phyloP scores from a whole-genome alignment of 2,113 vertebrate genomes.

The Bungarus multicinctus region DNA sequence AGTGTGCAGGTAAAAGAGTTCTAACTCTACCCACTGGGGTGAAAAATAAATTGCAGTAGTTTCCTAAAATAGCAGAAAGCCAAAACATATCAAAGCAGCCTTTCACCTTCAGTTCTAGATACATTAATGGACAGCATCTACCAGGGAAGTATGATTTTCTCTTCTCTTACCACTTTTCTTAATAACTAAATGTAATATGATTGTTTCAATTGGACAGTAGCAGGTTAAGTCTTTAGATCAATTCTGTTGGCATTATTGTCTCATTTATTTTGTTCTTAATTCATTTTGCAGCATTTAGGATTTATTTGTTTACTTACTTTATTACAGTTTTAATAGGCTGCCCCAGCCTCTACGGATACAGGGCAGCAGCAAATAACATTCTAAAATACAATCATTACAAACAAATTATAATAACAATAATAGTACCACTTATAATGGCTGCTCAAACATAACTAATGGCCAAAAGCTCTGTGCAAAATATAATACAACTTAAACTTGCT shows the following conservation, averaged over 20 bases:
- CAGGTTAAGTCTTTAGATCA: background rate
- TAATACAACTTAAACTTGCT: background rate
- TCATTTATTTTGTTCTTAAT: background rate
- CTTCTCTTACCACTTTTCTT: background rate
- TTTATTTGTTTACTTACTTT: background rate
- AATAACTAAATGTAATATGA: background rate
- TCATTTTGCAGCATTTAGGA: background rate
- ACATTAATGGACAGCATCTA: background rate
- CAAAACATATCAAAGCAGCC: background rate
- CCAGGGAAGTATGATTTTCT: background rate
- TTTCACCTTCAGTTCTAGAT: background rate
- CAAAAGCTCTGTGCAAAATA: background rate
- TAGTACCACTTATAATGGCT: background rate
- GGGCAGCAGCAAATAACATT: background rate
- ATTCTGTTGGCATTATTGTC: background rate
- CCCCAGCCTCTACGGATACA: background rate
- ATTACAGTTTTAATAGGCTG: background rate
- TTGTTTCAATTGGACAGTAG: background rate
- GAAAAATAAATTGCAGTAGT: background rate
- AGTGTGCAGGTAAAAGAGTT: background rate
- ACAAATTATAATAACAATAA: background rate
- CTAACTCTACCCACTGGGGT: background rate
- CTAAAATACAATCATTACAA: background rate
- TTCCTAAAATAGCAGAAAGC: background rate
- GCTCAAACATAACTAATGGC: background rate